Conservation (phyloP, 2,888 invertebrate genomes). For the Nemurella pictetii region DNA sequence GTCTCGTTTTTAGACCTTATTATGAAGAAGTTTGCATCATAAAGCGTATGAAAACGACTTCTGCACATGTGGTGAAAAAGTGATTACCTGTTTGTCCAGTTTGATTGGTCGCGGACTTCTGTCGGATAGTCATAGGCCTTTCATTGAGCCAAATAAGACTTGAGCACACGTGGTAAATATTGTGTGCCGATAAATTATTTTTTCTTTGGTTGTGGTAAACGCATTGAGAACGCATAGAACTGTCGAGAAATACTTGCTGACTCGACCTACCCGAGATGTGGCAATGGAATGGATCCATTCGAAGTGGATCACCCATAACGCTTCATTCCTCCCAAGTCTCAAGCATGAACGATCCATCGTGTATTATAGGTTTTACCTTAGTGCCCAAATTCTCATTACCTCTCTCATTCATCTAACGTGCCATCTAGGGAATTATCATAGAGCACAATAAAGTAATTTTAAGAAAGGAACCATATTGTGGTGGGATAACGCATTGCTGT, state of each 20-base stretch:
- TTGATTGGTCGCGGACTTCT: slow-evolving; percentile 8
- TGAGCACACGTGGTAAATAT: neutral
- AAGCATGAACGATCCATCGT: too few species aligned
- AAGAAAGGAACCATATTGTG: neutral
- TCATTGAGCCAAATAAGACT: slow-evolving; percentile 22
- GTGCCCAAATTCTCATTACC: neutral
- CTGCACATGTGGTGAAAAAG: slow-evolving; percentile 14
- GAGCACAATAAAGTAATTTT: neutral
- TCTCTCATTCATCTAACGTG: neutral
- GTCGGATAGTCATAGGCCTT: neutral
- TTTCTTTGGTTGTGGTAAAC: neutral
- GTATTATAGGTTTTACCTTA: neutral
- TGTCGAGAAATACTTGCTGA: neutral
- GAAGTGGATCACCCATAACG: neutral
- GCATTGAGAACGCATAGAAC: too few species aligned
- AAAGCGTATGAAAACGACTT: slow-evolving; percentile 10
- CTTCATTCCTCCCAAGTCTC: too few species aligned
- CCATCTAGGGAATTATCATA: neutral
- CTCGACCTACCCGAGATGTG: neutral
- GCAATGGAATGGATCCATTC: neutral
- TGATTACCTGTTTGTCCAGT: slow-evolving; percentile 24
- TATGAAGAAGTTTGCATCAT: slow-evolving; percentile 13
- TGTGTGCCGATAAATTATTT: neutral
- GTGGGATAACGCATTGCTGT: neutral
- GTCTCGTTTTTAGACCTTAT: neutral